These are phyloP conservation scores for Cardiocondyla obscurior DNA, from an alignment of 1,140 invertebrate genomes.

Conservation along the genomic window DNA sequence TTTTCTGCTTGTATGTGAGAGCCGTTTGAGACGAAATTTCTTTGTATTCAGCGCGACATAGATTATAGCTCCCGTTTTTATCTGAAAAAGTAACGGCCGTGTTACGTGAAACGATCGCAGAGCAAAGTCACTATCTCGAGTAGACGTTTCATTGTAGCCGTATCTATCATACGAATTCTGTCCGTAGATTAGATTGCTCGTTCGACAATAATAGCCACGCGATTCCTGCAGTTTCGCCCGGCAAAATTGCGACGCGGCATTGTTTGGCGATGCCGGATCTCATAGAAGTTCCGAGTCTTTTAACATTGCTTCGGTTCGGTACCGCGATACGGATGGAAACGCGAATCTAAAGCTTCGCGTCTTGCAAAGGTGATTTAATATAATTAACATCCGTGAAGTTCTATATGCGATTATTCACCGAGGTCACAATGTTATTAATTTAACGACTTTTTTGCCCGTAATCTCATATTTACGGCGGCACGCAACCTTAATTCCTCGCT, in stretches of 20 bases:
- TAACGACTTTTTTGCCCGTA: background rate
- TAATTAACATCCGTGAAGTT: background rate
- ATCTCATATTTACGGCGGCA: background rate
- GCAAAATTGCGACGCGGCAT: background rate
- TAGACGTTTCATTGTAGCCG: background rate
- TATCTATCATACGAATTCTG: background rate
- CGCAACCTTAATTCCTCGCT: background rate
- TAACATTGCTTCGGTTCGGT: background rate
- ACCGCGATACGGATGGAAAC: background rate
- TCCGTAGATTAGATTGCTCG: conserved; percentile 14
- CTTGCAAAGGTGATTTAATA: background rate
- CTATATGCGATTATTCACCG: background rate
- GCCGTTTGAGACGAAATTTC: too few relatives aligned
- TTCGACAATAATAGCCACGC: background rate
- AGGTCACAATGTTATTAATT: conserved; percentile 10
- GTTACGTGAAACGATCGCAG: background rate
- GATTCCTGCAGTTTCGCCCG: background rate
- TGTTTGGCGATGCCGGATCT: background rate
- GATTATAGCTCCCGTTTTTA: background rate
- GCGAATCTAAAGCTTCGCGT: background rate
- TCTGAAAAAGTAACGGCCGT: background rate
- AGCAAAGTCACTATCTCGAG: background rate
- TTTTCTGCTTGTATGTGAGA: too few relatives aligned
- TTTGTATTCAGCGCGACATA: background rate
- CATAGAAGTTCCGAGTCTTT: background rate